Conservation (phyloP, 2,888 invertebrate genomes). For the Macrosiphum euphorbiae region DNA sequence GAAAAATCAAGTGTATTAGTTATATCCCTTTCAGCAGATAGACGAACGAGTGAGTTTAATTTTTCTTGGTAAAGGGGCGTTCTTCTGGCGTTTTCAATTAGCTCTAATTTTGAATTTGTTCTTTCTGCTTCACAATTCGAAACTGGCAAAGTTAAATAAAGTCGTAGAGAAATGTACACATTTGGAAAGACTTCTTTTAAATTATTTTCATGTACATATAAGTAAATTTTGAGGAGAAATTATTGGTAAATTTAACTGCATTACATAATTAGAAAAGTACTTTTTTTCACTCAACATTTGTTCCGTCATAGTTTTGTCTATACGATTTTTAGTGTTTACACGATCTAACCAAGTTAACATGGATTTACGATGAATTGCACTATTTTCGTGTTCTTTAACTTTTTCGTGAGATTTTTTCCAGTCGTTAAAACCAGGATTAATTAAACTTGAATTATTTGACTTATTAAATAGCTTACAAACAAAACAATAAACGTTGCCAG, state of each 20-base stretch:
- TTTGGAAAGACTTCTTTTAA: conserved; percentile 33
- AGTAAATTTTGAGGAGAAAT: conserved; percentile 22
- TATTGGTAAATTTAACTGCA: conserved; percentile 35
- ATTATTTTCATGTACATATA: conserved; percentile 34
- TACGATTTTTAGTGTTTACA: conserved; percentile 1
- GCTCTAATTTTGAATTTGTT: conserved; percentile 29
- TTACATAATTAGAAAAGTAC: no score
- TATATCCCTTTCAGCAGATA: conserved; percentile 13
- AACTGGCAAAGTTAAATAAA: conserved; percentile 39
- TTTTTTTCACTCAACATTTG: conserved; percentile 7
- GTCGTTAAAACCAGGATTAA: neutral
- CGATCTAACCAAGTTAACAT: conserved; percentile 12
- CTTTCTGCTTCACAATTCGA: conserved; percentile 17
- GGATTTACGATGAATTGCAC: conserved; percentile 12
- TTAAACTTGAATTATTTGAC: no score
- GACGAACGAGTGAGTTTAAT: no score
- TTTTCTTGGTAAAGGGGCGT: no score
- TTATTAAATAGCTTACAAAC: no score
- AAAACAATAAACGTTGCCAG: no score
- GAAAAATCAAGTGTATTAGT: conserved; percentile 14
- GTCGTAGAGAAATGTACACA: conserved; percentile 32
- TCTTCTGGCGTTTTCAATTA: no score
- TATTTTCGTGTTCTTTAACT: conserved; percentile 7
- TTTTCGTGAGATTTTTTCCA: conserved; percentile 4
- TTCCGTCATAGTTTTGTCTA: conserved; percentile 12